A percentile compares a stretch with the other conserved stretches of the same genome.
These are phyloP conservation scores for Parnassius mnemosyne DNA, from an alignment of 2,888 invertebrate genomes.

Conservation along the genomic window DNA sequence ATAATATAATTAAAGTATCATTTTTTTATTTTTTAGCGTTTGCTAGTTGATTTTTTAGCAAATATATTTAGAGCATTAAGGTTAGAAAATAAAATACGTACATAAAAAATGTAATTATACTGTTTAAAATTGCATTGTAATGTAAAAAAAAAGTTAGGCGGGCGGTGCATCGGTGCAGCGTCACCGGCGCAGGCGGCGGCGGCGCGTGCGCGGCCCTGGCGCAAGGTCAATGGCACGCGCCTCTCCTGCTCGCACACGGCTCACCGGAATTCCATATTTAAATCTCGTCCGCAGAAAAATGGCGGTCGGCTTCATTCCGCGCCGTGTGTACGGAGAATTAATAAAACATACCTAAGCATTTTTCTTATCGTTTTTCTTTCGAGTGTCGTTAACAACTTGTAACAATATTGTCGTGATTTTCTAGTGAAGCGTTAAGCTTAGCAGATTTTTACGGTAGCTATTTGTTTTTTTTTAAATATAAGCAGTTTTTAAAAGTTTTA, in stretches of 20 bases:
- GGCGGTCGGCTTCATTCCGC: constrained; percentile 75
- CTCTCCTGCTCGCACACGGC: constrained; percentile 79
- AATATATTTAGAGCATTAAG: no score
- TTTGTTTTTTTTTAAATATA: neutral
- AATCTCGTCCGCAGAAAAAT: constrained; percentile 81
- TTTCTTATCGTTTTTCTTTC: constrained; percentile 69
- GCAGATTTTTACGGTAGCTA: neutral
- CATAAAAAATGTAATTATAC: no score
- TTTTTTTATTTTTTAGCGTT: no score
- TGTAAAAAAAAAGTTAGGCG: constrained; percentile 25
- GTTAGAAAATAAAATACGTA: neutral
- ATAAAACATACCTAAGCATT: constrained; percentile 70
- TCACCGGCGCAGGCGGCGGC: constrained; percentile 45
- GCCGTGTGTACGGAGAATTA: constrained; percentile 74
- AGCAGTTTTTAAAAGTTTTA: no score
- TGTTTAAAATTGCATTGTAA: constrained; percentile 8
- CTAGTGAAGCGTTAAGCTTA: constrained; percentile 48
- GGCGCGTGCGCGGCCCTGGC: constrained; percentile 74
- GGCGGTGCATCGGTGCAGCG: constrained; percentile 38
- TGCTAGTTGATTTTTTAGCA: no score
- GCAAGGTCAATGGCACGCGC: constrained; percentile 80
- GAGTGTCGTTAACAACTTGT: constrained; percentile 65
- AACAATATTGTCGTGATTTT: constrained; percentile 54
- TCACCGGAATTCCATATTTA: constrained; percentile 81
- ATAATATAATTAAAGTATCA: no score